A percentile compares a stretch with the other conserved stretches of the same genome.
phyloP scores from a whole-genome alignment of 2,888 invertebrate genomes.

The Cheilosia pagana region DNA sequence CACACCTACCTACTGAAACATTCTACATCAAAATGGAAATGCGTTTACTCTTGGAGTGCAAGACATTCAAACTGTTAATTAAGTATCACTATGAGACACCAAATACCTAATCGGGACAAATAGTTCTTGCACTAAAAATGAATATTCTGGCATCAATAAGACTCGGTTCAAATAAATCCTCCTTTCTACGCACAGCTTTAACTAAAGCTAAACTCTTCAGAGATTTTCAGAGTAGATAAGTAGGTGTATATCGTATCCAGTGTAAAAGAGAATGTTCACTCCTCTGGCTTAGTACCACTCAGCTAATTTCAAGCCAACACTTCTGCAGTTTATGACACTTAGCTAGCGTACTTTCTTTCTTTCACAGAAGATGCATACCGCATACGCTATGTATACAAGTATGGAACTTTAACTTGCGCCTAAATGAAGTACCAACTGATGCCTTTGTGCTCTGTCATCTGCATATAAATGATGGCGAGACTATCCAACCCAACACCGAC shows the following conservation, averaged over 20 bases:
- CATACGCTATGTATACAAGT: not conserved
- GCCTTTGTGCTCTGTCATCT: slow-evolving; percentile 28
- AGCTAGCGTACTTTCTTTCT: slow-evolving; percentile 37
- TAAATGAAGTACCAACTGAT: slow-evolving; percentile 58
- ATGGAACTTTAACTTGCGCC: slow-evolving; percentile 16
- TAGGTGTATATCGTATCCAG: slow-evolving; percentile 1
- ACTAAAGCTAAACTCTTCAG: too few relatives aligned
- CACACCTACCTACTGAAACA: too few relatives aligned
- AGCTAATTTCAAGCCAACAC: slow-evolving; percentile 58
- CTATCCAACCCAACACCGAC: slow-evolving; percentile 25
- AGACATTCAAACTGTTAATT: too few relatives aligned
- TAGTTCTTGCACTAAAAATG: too few relatives aligned
- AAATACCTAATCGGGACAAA: too few relatives aligned
- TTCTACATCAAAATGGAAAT: too few relatives aligned
- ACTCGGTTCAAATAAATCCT: too few relatives aligned
- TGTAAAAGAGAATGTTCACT: slow-evolving; percentile 29
- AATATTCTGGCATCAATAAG: too few relatives aligned
- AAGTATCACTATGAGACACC: too few relatives aligned
- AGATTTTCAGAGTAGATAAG: not conserved
- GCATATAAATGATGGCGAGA: slow-evolving; percentile 50
- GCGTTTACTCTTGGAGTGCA: too few relatives aligned
- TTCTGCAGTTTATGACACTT: slow-evolving; percentile 54
- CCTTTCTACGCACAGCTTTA: too few relatives aligned
- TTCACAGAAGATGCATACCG: slow-evolving; percentile 9
- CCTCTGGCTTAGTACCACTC: slow-evolving; percentile 39